A percentile compares a stretch with the other conserved stretches of the same genome.
These are phyloP conservation scores for Hydrophis major DNA, from an alignment of 2,797 vertebrate species.

Conservation along the genomic window DNA sequence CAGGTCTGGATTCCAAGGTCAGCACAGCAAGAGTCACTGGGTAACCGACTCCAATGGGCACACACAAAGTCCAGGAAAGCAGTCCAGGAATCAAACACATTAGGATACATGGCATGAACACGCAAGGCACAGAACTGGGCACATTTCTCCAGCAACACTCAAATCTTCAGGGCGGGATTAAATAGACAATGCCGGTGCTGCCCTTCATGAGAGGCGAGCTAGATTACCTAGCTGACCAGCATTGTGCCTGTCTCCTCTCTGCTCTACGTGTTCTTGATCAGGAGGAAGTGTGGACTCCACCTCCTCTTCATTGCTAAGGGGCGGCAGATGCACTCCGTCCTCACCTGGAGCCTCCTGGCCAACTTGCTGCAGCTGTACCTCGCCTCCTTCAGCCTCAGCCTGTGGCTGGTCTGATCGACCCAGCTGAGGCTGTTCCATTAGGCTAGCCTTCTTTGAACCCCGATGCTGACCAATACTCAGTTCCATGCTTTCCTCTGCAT, in stretches of 20 bases:
- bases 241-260: not conserved
- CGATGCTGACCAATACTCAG: not conserved
- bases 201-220: not conserved
- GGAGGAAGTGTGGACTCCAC: not conserved
- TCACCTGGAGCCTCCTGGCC: not conserved
- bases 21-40: not conserved
- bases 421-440: not conserved
- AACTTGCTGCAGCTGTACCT: not conserved
- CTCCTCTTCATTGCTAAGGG: not conserved
- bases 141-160: not conserved
- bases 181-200: not conserved
- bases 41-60: not conserved
- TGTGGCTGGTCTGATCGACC: not conserved
- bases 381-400: not conserved
- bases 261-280: not conserved
- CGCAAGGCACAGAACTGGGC: not conserved
- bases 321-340: not conserved
- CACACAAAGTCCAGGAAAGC: not conserved
- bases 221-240: not conserved
- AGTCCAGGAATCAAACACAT: not conserved
- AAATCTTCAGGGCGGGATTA: not conserved
- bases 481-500: not conserved
- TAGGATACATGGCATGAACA: not conserved
- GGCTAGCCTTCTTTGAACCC: not conserved
- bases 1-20: not conserved